These are phyloP conservation scores for Aphodius granarius DNA, from an alignment of 2,888 invertebrate genomes.

Conservation along the genomic window DNA sequence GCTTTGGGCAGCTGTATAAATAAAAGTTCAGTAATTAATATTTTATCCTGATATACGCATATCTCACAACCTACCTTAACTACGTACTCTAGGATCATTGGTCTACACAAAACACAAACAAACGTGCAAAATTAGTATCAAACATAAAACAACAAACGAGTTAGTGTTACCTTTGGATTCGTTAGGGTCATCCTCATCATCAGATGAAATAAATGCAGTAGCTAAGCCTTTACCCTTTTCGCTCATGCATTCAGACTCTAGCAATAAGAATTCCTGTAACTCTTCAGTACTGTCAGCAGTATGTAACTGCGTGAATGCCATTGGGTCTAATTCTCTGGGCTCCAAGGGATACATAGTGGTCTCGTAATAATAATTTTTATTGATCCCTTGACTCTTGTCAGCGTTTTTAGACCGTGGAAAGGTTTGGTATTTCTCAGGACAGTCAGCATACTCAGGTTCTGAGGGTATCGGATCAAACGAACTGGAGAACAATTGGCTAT, in stretches of 20 bases:
- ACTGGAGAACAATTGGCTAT: conserved; percentile 41
- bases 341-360: conserved; percentile 58
- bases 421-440: conserved; percentile 56
- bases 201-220: conserved; percentile 51
- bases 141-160: conserved; percentile 19
- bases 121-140: conserved; percentile 25
- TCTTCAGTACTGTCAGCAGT: conserved; percentile 65
- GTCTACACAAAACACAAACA: conserved; percentile 24
- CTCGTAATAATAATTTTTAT: conserved; percentile 40
- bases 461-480: conserved; percentile 50
- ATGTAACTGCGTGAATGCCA: conserved; percentile 60
- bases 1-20: conserved; percentile 69
- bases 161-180: conserved; percentile 25
- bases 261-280: conserved; percentile 62
- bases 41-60: neutral
- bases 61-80: conserved; percentile 16
- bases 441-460: conserved; percentile 36
- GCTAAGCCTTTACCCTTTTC: conserved; percentile 56
- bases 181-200: conserved; percentile 33
- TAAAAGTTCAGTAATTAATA: conserved; percentile 3
- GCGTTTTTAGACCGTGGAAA: conserved; percentile 58
- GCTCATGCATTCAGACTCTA: conserved; percentile 62
- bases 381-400: conserved; percentile 35
- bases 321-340: conserved; percentile 61
- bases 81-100: conserved; percentile 20